Evolutionary conservation across 2,888 invertebrate genomes (phyloP), one percentile per base, ranked within the genome.

Genomic region (Uloborus plumipes): DNA sequence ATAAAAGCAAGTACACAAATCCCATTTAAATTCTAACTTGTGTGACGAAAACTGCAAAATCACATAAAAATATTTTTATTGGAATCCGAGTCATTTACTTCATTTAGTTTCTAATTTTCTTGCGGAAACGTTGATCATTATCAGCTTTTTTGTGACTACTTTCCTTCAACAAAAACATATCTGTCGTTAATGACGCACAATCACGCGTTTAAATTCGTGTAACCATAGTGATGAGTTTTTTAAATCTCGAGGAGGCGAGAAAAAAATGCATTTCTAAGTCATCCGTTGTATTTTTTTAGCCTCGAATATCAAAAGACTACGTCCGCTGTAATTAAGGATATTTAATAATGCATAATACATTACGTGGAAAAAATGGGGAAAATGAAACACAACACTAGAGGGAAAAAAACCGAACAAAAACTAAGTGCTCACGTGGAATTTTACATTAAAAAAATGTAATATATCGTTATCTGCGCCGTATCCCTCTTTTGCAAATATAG

Each of bases 311-410:
- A 70, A 74, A 80, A 73, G 73, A 73, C 67, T 31, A 66, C 51
- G 61, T 67, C 74, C 73, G 69, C 69, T 39, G 80, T 81, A 74
- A 81, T 81, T 81, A 81, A 81, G 74, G 80, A 81, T 81, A 81
- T 81, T 81, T 81, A 81, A 81, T 81, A 81, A 81, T 74, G 80
- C 80, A 81, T 81, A 74, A 81, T 81, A 81, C 74, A 81, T 81
- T 81, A 74, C 69, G 69, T 55, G 61, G 55, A 72, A 78, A 79
- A 78, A 80, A 73, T 70, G 70, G 74, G 74, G 74, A 55, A 74
- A 81, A 51, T 65, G 80, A 74, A 81, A 81, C 73, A 74, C 26
- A 70, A 74, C 67, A 73, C 67, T 59, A 26, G 49, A 31, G 70
- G 53, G n/a, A 64, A 74, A 74, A 70, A 70, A 70, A 67, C 73